Base-by-base conservation (phyloP, 2,113 vertebrate species). In the Pholis gunnellus region DNA sequence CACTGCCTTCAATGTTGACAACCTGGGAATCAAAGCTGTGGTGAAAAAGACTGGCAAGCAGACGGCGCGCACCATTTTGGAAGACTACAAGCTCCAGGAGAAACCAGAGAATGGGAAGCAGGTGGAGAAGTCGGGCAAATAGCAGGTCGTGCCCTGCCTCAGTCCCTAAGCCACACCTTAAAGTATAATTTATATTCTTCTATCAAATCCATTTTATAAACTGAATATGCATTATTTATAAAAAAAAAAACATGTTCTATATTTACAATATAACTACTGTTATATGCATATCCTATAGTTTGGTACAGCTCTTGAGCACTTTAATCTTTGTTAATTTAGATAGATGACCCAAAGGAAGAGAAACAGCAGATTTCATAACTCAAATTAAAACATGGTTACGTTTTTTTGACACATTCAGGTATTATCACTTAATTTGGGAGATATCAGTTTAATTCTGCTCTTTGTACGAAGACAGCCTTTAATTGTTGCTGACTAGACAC, bases 11-110 rank as follows among this genome's bases (percentile, higher is more conserved):
- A 99, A 99, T 86, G 97, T 99, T 29, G 96, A 99, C 85, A 95
- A 97, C 94, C 94, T 99, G 60, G 98, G 98, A 60, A 94, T 99
- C 93, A 99, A 99, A 93, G 97, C 98, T 18, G 94, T 98, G 75
- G 98, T 97, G 88, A 98, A 98, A 90, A 97, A 85, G 92, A 99
- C 98, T 9, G 97, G 98, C 54, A 99, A 96, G 85, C 96, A 99
- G 46, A 97, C 98, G 0, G 97, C 97, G 0, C 91, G 96, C 34
- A 96, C 96, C 70, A 95, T 99, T 61, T 93, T 99, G 82, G 96
- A 98, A 70, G 98, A 99, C 90, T 97, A 99, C 91, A 96, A 96
- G 59, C 86, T 98, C 44, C 75, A 93, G 64, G 96, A 96, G 4
- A 80, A 82, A 29, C 74, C 91, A n/a, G 85, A 92, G 48, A 87